phyloP scores from a whole-genome alignment of 2,113 vertebrate genomes.

The Macroglossus sobrinus region DNA sequence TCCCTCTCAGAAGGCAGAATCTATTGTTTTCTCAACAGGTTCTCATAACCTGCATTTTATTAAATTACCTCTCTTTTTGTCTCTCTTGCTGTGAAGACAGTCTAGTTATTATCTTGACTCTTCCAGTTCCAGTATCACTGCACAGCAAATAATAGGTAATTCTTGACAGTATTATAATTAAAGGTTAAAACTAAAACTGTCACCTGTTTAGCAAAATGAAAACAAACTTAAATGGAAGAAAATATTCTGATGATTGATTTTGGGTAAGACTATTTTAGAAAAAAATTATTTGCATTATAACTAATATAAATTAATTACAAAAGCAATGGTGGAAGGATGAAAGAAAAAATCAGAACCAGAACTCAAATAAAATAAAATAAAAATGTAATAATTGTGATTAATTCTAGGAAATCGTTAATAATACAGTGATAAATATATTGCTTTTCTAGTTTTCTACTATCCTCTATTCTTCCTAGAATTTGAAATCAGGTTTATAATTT shows the following conservation, averaged over 20 bases:
- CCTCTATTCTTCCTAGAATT: neutral
- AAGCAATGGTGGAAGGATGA: neutral
- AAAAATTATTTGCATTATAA: constrained; percentile 11
- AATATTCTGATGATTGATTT: constrained; percentile 13
- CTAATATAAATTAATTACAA: constrained; percentile 18
- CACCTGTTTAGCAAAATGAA: neutral
- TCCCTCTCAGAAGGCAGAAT: neutral
- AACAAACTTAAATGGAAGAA: neutral
- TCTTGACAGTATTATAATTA: neutral
- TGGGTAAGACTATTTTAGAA: neutral
- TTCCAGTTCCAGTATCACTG: neutral
- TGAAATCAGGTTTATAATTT: neutral
- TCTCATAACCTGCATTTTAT: neutral
- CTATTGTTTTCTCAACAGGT: neutral
- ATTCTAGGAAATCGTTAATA: constrained; percentile 9
- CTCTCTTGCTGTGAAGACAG: neutral
- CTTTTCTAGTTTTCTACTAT: neutral
- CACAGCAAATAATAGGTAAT: neutral
- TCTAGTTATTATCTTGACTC: neutral
- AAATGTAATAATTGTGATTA: neutral
- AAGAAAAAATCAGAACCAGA: neutral
- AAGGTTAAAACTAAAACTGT: neutral
- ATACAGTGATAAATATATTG: neutral
- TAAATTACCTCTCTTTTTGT: neutral
- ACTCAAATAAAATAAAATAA: neutral